A percentile compares a stretch with the other conserved stretches of the same genome.
These are phyloP conservation scores for Plectrocnemia conspersa DNA, from an alignment of 1,140 invertebrate genomes.

Conservation along the genomic window DNA sequence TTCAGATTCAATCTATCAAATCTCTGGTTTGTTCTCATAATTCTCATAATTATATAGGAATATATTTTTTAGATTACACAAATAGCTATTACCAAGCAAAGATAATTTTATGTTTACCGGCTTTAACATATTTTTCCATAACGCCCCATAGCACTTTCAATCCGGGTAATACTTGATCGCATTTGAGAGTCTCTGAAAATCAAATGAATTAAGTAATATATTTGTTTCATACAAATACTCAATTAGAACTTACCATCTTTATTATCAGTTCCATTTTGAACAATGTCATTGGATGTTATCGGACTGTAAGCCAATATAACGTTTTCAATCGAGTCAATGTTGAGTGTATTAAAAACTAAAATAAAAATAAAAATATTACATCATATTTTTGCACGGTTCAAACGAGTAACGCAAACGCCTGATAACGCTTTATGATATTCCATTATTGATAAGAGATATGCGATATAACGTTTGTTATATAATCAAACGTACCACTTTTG, in stretches of 20 bases:
- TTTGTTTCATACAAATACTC: too few relatives aligned
- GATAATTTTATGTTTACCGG: constrained; percentile 47
- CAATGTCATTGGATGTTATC: constrained; percentile 35
- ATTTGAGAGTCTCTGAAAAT: constrained; percentile 42
- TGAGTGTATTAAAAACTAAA: constrained; percentile 62
- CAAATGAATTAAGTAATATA: not conserved
- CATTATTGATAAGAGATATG: constrained; percentile 18
- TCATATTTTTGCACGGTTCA: too few relatives aligned
- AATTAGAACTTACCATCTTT: too few relatives aligned
- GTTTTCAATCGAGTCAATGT: constrained; percentile 65
- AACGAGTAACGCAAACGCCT: too few relatives aligned
- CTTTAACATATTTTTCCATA: constrained; percentile 64
- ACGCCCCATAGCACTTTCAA: constrained; percentile 69
- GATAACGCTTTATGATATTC: constrained; percentile 19
- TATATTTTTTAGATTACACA: too few relatives aligned
- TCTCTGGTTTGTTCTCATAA: too few relatives aligned
- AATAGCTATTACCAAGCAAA: too few relatives aligned
- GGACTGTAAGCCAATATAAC: constrained; percentile 68
- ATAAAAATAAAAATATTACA: too few relatives aligned
- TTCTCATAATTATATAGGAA: too few relatives aligned
- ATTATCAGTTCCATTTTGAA: not conserved
- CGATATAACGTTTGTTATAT: constrained; percentile 25
- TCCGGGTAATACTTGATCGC: constrained; percentile 55
- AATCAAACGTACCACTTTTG: constrained; percentile 48
- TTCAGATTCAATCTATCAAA: too few relatives aligned